phyloP scores from a whole-genome alignment of 2,113 vertebrate species.

The Xiphophorus maculatus region DNA sequence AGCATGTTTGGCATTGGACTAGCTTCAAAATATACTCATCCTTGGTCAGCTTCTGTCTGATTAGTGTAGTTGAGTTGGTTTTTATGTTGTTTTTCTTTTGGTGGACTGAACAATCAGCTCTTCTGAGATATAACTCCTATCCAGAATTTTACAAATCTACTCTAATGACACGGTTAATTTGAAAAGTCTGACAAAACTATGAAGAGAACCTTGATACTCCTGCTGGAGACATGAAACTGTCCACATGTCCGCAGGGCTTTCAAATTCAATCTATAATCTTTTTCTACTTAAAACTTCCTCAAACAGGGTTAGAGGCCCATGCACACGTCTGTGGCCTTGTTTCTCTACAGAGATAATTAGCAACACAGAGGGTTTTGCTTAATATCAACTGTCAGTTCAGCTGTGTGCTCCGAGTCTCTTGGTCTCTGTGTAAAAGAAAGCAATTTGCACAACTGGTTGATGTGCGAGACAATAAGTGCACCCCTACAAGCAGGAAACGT shows the following conservation, averaged over 20 bases:
- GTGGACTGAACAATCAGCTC: constrained; percentile 5
- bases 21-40: constrained; percentile 4
- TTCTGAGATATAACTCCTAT: constrained; percentile 23
- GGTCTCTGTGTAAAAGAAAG: constrained; percentile 24
- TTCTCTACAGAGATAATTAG: constrained; percentile 64
- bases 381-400: constrained; percentile 39
- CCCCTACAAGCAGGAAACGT: constrained; percentile 44
- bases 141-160: background rate
- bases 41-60: constrained; percentile 36
- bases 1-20: constrained; percentile 15
- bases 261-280: constrained; percentile 43
- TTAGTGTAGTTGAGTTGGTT: constrained; percentile 9
- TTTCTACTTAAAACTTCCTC: constrained; percentile 7
- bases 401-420: background rate
- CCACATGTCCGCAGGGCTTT: constrained; percentile 1
- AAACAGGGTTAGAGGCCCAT: background rate
- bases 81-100: background rate
- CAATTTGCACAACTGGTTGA: constrained; percentile 45
- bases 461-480: constrained; percentile 52
- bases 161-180: constrained; percentile 19
- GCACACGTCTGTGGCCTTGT: constrained; percentile 17
- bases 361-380: constrained; percentile 42
- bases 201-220: constrained; percentile 11
- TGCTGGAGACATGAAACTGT: constrained; percentile 19
- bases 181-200: constrained; percentile 7